A percentile compares a stretch with the other conserved stretches of the same genome.
These are phyloP conservation scores for Spodoptera picta DNA, from an alignment of 2,888 invertebrate genomes.

Conservation along the genomic window DNA sequence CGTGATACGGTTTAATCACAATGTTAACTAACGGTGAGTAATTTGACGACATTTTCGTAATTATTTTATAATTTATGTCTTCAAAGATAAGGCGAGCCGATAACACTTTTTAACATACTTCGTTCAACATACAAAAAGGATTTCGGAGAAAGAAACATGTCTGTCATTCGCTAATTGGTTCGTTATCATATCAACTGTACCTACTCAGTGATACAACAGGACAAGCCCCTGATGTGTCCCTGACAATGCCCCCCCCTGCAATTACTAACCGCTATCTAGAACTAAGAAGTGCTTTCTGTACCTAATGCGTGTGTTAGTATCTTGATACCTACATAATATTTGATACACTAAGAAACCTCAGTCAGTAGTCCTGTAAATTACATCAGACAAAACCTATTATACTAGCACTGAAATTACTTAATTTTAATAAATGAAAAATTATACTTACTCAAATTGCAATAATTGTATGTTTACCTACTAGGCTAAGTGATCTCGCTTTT, in stretches of 20 bases:
- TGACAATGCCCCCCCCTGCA: too few relatives aligned
- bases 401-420: too few relatives aligned
- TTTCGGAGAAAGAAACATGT: constrained; percentile 29
- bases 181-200: constrained; percentile 34
- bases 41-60: constrained; percentile 18
- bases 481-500: constrained; percentile 10
- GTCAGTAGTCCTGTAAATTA: too few relatives aligned
- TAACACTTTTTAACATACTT: constrained; percentile 31
- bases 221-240: constrained; percentile 11
- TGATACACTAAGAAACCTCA: neutral
- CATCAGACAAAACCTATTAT: too few relatives aligned
- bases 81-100: constrained; percentile 29
- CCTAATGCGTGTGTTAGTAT: too few relatives aligned
- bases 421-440: too few relatives aligned
- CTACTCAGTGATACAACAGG: constrained; percentile 21
- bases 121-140: constrained; percentile 16
- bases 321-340: neutral
- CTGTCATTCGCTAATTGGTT: constrained; percentile 44
- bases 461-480: too few relatives aligned
- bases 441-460: too few relatives aligned
- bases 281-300: constrained; percentile 3
- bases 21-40: constrained; percentile 13
- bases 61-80: constrained; percentile 39
- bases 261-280: constrained; percentile 14
- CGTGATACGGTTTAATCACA: constrained; percentile 1